phyloP scores from a whole-genome alignment of 2,797 vertebrate species.

The Enteromius afrohamiltoni region DNA sequence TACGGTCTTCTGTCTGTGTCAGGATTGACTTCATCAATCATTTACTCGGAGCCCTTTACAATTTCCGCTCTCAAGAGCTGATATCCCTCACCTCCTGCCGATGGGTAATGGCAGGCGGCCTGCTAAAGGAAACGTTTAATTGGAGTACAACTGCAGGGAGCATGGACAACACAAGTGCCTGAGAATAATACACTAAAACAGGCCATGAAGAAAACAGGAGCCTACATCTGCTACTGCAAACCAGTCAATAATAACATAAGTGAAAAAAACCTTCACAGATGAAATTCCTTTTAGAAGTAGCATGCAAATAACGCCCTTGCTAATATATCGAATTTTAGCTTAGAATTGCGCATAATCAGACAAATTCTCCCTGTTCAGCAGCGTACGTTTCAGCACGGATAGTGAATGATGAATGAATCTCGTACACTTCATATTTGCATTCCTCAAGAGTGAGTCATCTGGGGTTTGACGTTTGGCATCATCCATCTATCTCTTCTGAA shows the following conservation, averaged over 20 bases:
- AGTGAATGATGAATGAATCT: constrained; percentile 15
- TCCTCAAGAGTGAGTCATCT: background rate
- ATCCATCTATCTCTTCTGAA: background rate
- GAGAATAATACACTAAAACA: constrained; percentile 33
- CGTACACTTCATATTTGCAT: constrained; percentile 18
- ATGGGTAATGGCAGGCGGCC: constrained; percentile 47
- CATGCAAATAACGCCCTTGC: background rate
- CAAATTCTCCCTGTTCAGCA: constrained; percentile 33
- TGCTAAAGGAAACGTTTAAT: constrained; percentile 52
- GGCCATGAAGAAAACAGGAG: constrained; percentile 7
- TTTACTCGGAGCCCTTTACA: constrained; percentile 71
- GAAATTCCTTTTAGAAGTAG: background rate
- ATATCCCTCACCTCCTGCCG: constrained; percentile 64
- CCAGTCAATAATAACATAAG: background rate
- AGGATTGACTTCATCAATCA: constrained; percentile 72
- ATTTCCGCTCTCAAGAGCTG: constrained; percentile 60
- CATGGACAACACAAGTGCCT: constrained; percentile 29
- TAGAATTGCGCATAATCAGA: background rate
- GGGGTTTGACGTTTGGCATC: constrained; percentile 7
- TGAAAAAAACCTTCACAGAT: background rate
- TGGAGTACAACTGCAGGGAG: constrained; percentile 42
- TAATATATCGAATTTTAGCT: background rate
- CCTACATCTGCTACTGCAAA: constrained; percentile 12
- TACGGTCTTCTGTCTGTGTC: constrained; percentile 60
- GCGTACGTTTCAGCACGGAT: background rate